Evolutionary conservation across 2,888 invertebrate genomes (phyloP), one percentile per base, ranked within the genome.

Genomic region (Muscina levida): DNA sequence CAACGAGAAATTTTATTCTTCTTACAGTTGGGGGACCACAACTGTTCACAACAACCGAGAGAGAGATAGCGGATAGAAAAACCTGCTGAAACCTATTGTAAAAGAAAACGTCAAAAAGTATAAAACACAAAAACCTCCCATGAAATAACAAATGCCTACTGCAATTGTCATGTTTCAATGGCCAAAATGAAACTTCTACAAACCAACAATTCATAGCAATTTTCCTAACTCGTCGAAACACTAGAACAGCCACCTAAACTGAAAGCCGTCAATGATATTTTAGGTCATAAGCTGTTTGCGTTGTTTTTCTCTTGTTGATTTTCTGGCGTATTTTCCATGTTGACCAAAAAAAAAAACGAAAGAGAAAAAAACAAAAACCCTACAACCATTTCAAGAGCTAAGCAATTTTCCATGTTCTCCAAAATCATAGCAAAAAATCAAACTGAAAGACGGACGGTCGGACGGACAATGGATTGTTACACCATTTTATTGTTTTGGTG

Each of bases 401-500:
- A 51, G 39, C 51, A 51, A 68, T 39, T 39, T 51, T 37, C 22
- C 37, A 68, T 39, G 22, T 22, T 39, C 37, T 19, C 17, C 26
- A 66, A 66, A 66, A 48, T 15, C 8, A 22, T 67, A 26, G 48
- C 46, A n/a, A 10, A n/a, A n/a, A n/a, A n/a, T 6, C 53, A 6
- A 17, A 59, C 37, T 5, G 19, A 39, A 17, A 11, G 59, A 10
- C 39, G n/a, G 39, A 42, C 51, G 19, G 39, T 17, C 19, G 22
- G 42, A 51, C 37, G 5, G 37, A 68, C 67, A 56, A 68, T 39
- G 68, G 39, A 53, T 42, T 62, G 62, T 62, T 65, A 65, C 31
- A 66, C 26, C 15, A 59, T 67, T 67, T 66, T 57, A 72, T 51
- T 72, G 77, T 77, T 77, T 51, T 39, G 57, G 57, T 72, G 39